Evolutionary conservation across 2,888 invertebrate genomes (phyloP).

Genomic region (Lydus trimaculatus): DNA sequence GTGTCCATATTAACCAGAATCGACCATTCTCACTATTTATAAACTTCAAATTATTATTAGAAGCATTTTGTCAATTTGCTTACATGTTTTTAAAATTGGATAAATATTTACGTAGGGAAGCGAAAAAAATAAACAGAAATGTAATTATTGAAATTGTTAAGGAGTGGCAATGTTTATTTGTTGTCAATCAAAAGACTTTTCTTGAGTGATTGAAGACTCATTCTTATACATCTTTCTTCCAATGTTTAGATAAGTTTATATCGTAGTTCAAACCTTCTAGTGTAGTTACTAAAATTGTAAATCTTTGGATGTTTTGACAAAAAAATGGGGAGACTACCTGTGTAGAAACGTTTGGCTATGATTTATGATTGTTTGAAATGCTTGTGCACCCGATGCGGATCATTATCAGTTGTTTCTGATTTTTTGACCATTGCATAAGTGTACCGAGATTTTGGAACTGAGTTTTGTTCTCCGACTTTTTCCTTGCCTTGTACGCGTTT

Average conservation of each 20-base stretch:
- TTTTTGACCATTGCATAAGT: too few species aligned
- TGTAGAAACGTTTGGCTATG: too few species aligned
- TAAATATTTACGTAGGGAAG: not conserved
- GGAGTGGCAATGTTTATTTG: not conserved
- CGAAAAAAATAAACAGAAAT: not conserved
- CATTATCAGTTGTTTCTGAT: too few species aligned
- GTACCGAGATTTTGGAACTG: too few species aligned
- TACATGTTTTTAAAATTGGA: not conserved
- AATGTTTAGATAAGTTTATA: not conserved
- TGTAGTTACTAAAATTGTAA: too few species aligned
- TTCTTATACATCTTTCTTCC: not conserved
- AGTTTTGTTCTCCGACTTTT: too few species aligned
- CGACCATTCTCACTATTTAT: not conserved
- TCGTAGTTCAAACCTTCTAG: not conserved
- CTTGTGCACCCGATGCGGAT: too few species aligned
- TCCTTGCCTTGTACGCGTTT: too few species aligned
- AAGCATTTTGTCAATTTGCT: not conserved
- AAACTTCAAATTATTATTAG: not conserved
- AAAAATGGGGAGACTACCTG: too few species aligned
- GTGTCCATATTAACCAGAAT: not conserved
- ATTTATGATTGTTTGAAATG: too few species aligned
- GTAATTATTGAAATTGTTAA: not conserved
- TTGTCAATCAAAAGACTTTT: not conserved
- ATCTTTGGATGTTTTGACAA: too few species aligned
- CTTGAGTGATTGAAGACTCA: not conserved